Conservation (phyloP, 1,140 invertebrate species). For the Papilio polytes region DNA sequence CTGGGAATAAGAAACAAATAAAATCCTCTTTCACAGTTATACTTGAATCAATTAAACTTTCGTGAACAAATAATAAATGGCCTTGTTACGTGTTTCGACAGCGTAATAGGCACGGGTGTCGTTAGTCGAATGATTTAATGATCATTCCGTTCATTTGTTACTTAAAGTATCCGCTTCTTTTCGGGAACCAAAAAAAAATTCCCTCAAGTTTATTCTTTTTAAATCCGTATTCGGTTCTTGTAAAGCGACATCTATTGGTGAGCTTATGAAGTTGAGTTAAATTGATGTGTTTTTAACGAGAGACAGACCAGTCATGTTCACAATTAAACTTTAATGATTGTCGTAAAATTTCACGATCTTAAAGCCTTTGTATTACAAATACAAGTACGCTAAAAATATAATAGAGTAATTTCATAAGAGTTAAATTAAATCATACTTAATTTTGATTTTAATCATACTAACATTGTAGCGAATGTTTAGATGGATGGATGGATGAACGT, state of each 20-base stretch:
- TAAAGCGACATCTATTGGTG: not conserved
- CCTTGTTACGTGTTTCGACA: slow-evolving; percentile 27
- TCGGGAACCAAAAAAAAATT: not conserved
- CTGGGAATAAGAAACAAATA: not conserved
- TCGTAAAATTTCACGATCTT: not conserved
- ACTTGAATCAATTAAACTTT: slow-evolving; percentile 33
- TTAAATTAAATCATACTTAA: too few species aligned
- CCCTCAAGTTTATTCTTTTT: slow-evolving; percentile 8
- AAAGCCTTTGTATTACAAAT: not conserved
- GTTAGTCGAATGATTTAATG: slow-evolving; percentile 26
- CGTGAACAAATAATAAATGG: slow-evolving; percentile 34
- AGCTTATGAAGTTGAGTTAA: not conserved
- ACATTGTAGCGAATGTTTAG: too few species aligned
- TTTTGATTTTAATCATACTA: too few species aligned
- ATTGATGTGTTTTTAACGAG: slow-evolving; percentile 16
- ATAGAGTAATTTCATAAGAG: too few species aligned
- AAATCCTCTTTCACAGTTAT: slow-evolving; percentile 16
- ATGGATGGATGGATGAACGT: too few species aligned
- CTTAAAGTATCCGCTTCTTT: slow-evolving; percentile 16
- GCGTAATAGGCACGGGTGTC: slow-evolving; percentile 26
- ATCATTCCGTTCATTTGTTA: slow-evolving; percentile 23
- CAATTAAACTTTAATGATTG: slow-evolving; percentile 4
- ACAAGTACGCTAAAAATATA: too few species aligned
- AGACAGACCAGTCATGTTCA: not conserved
- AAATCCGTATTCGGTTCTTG: not conserved